Conservation (phyloP, 37 sponge, comb jelly and placozoan genomes). For the Aphrocallistes beatrix region DNA sequence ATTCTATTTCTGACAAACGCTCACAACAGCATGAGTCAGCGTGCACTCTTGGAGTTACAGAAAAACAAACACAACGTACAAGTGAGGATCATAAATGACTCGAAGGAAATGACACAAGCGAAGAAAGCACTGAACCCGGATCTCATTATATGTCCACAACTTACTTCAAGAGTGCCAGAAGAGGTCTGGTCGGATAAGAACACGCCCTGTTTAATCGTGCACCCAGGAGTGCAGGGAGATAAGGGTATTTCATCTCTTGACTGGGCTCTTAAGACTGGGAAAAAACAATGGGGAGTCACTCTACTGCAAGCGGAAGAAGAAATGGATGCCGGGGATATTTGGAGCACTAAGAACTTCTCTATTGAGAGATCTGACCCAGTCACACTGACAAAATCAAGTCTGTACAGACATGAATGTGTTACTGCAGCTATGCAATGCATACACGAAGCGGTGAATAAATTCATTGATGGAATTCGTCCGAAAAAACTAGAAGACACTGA, state of each 20-base stretch:
- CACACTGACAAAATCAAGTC: not conserved
- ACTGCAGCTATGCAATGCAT: not conserved
- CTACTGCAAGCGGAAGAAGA: slow-evolving; percentile 25
- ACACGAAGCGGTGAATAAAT: not conserved
- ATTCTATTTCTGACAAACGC: too few relatives aligned
- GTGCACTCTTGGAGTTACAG: too few relatives aligned
- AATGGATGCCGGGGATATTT: slow-evolving; percentile 24
- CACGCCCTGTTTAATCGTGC: slow-evolving; percentile 21
- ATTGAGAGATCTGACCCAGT: too few relatives aligned
- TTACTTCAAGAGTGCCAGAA: slow-evolving; percentile 5
- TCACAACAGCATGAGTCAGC: too few relatives aligned
- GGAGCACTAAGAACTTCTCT: not conserved
- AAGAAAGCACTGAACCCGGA: slow-evolving; percentile 21
- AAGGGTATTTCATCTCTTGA: slow-evolving; percentile 18
- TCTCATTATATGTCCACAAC: slow-evolving; percentile 25
- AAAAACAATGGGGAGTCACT: slow-evolving; percentile 25
- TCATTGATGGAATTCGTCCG: not conserved
- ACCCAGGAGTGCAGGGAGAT: slow-evolving; percentile 27
- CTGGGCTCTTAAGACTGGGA: not conserved
- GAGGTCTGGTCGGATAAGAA: not conserved
- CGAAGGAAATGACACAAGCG: too few relatives aligned
- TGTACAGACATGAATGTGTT: not conserved
- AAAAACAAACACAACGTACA: too few relatives aligned
- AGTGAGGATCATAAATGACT: too few relatives aligned
- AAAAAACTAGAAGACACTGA: not conserved